Evolutionary conservation across 1,140 invertebrate genomes (phyloP), one percentile per base, ranked within the genome.

Genomic region (Cydia strobilella): DNA sequence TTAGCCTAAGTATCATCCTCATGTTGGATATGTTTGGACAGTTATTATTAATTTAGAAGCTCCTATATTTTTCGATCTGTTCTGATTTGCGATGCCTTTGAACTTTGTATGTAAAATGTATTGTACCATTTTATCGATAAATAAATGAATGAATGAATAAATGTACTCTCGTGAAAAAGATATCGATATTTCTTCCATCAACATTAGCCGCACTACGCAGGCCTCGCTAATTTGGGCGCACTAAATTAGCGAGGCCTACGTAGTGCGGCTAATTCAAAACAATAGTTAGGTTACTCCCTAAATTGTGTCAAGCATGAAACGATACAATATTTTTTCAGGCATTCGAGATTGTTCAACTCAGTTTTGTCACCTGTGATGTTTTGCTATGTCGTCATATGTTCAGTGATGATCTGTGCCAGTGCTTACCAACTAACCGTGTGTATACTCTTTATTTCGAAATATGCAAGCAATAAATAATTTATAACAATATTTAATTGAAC

Each of bases 351-450:
- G 39, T 90, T 90, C 73, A 86, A 90, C 69, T 90, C 89, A 0
- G 76, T 92, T 63, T 76, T 90, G 3, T 92, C 90, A 7, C 90
- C 90, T 1, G 86, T 92, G 9, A 89, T 92, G 86, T 90, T 90
- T 73, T 74, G 89, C 23, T 92, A 92, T 69, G 82, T 92, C 10
- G 80, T 90, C 3, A 87, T 89, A 77, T 90, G 89, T 66, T 87
- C 90, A 0, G 39, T 90, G 23, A 86, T 90, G 86, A 79, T 92
- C 7, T 92, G 90, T 73, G 85, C 86, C 1, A 90, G 87, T 76
- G 89, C 89, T 1, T 89, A 85, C 72, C 88, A 91, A 75, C 79
- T 92, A 6, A 89, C 90, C 10, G 90, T 92, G 80, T 84, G 86
- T 84, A 73, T 54, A 23, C 1, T 15, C 10, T 2, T 23, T 54